These are phyloP conservation scores for Hoplostethus mediterraneus DNA, from an alignment of 2,797 vertebrate genomes.

Conservation along the genomic window DNA sequence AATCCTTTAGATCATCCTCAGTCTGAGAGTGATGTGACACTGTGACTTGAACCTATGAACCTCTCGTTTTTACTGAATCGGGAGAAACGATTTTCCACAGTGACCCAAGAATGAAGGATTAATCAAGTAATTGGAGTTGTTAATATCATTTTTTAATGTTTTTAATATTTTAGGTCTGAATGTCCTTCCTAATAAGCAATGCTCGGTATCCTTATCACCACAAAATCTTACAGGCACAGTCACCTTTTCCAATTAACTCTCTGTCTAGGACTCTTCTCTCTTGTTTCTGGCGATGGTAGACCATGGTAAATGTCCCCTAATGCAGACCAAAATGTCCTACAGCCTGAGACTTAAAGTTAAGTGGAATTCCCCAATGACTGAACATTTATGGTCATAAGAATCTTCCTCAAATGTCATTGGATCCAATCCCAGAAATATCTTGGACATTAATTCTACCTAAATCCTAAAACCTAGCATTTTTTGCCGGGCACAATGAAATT, in stretches of 20 bases:
- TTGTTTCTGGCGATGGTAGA: not conserved
- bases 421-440: not conserved
- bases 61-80: constrained; percentile 29
- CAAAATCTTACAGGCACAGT: too few relatives aligned
- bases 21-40: constrained; percentile 57
- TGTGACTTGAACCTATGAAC: too few relatives aligned
- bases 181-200: too few relatives aligned
- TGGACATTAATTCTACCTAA: constrained; percentile 31
- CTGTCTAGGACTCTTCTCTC: not conserved
- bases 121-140: constrained; percentile 68
- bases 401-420: constrained; percentile 33
- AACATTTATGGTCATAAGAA: constrained; percentile 17
- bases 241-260: not conserved
- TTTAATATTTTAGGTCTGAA: too few relatives aligned
- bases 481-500: constrained; percentile 42
- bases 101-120: constrained; percentile 58
- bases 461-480: constrained; percentile 15
- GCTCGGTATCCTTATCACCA: too few relatives aligned
- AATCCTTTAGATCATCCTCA: constrained; percentile 46
- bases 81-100: constrained; percentile 34
- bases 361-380: not conserved
- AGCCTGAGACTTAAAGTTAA: not conserved
- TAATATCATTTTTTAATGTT: constrained; percentile 15
- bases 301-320: constrained; percentile 1
- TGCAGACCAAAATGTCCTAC: not conserved